Base-by-base conservation (phyloP, 2,797 vertebrate genomes). In the Halcyon leucocephala region DNA sequence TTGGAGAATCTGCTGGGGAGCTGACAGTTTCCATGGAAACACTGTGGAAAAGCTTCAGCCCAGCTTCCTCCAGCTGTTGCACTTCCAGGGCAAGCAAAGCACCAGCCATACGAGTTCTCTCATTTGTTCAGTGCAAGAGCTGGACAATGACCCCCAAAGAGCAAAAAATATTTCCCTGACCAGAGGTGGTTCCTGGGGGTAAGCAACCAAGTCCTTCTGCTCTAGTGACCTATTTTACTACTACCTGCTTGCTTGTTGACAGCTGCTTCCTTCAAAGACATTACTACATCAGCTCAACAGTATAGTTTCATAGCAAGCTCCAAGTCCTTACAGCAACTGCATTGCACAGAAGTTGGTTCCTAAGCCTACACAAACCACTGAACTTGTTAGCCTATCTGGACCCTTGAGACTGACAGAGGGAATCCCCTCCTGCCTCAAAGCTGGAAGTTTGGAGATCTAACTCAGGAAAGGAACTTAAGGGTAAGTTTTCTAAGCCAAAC, bases 1-100 rank as follows among this genome's bases (percentile, higher is more conserved):
- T 90, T 35, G 86, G 83, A 86, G 72, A 82, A 93, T 29, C 78
- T 71, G 49, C 58, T 66, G 93, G 74, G 82, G 67, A 95, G 65
- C 41, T 16, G 41, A 25, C 31, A 12, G 89, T 97, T 96, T 66
- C 92, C 80, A 88, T 94, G 67, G 96, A 92, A 97, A 95, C 89
- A 6, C 79, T 14, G 31, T 14, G 65, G 84, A 88, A 60, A 92
- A 62, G 58, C 79, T 94, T 44, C 5, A 13, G 46, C 29, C 6
- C 16, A 91, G 79, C 64, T 85, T 60, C 80, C 67, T 86, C 77
- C 62, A 42, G 65, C 79, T 84, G 42, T 17, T 95, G 22, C 90
- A 16, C 77, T 82, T 73, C 29, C 6, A 76, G 78, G 4, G 25
- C 25, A 46, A 67, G 61, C n/a, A 60, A 31, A 87, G 54, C 44